Evolutionary conservation across 2,888 invertebrate genomes (phyloP).

Genomic region (Hesperia comma): DNA sequence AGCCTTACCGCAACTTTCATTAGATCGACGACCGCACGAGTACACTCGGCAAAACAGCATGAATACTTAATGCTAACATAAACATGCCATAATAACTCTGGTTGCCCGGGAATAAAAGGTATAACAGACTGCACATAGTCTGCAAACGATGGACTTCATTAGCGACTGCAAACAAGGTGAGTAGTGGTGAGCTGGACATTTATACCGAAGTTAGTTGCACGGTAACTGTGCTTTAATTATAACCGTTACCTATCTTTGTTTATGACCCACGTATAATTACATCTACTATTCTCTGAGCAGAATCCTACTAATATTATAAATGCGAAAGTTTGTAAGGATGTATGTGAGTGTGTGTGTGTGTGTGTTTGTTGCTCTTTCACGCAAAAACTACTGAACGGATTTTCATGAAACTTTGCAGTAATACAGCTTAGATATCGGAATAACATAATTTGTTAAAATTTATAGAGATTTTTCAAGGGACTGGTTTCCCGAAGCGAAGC

Average conservation of each 20-base stretch:
- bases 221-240: neutral
- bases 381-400: too few species aligned
- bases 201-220: neutral
- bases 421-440: too few species aligned
- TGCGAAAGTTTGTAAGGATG: too few species aligned
- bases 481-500: too few species aligned
- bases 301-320: too few species aligned
- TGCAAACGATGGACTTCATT: slow-evolving; percentile 26
- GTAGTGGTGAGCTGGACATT: slow-evolving; percentile 15
- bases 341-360: too few species aligned
- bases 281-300: too few species aligned
- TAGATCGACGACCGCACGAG: slow-evolving; percentile 31
- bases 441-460: too few species aligned
- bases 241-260: neutral
- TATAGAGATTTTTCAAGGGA: too few species aligned
- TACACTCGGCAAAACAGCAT: slow-evolving; percentile 30
- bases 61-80: slow-evolving; percentile 27
- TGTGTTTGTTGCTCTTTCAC: too few species aligned
- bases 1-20: slow-evolving; percentile 14
- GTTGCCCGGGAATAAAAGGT: slow-evolving; percentile 17
- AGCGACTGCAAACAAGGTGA: slow-evolving; percentile 24
- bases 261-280: too few species aligned
- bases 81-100: slow-evolving; percentile 26
- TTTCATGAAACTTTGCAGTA: too few species aligned
- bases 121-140: slow-evolving; percentile 17